A percentile compares a stretch with the other conserved stretches of the same genome.
These are phyloP conservation scores for Chaenodraco wilsoni DNA, from an alignment of 2,797 vertebrate species.

Conservation along the genomic window DNA sequence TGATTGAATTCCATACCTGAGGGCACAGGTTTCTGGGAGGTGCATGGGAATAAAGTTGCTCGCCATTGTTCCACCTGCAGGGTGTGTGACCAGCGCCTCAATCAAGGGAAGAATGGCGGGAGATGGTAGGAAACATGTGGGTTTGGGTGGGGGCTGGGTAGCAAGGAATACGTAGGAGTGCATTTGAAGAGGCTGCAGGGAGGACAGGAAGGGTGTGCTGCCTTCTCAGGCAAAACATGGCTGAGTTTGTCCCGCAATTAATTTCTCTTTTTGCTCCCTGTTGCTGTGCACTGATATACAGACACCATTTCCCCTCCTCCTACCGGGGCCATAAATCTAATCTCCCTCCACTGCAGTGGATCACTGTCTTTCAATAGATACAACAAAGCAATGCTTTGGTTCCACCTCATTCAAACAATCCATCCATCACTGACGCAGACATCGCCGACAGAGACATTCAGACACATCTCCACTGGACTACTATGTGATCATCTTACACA, in stretches of 20 bases:
- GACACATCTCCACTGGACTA: conserved; percentile 67
- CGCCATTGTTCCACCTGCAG: conserved; percentile 72
- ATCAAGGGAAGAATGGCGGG: conserved; percentile 65
- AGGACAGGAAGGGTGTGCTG: conserved; percentile 23
- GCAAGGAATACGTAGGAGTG: conserved; percentile 43
- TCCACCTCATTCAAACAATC: conserved; percentile 57
- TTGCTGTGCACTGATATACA: conserved; percentile 28
- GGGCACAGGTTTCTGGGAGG: conserved; percentile 76
- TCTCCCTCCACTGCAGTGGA: conserved; percentile 44
- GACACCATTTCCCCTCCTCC: conserved; percentile 12
- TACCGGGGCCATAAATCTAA: conserved; percentile 34
- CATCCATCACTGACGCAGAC: conserved; percentile 69
- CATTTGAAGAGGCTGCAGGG: conserved; percentile 49
- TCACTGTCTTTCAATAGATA: conserved; percentile 52
- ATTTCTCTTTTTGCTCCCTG: conserved; percentile 1
- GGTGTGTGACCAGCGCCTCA: conserved; percentile 74
- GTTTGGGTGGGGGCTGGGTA: conserved; percentile 48
- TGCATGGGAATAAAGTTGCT: conserved; percentile 74
- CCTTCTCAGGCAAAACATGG: conserved; percentile 50
- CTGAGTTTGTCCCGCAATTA: conserved; percentile 16
- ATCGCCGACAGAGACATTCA: conserved; percentile 70
- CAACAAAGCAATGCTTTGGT: conserved; percentile 53
- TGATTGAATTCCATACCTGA: conserved; percentile 87
- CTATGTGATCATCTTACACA: conserved; percentile 76
- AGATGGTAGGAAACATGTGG: conserved; percentile 38